These are phyloP conservation scores for Bryconaethiops microstoma DNA, from an alignment of 2,797 vertebrate genomes.

Conservation along the genomic window DNA sequence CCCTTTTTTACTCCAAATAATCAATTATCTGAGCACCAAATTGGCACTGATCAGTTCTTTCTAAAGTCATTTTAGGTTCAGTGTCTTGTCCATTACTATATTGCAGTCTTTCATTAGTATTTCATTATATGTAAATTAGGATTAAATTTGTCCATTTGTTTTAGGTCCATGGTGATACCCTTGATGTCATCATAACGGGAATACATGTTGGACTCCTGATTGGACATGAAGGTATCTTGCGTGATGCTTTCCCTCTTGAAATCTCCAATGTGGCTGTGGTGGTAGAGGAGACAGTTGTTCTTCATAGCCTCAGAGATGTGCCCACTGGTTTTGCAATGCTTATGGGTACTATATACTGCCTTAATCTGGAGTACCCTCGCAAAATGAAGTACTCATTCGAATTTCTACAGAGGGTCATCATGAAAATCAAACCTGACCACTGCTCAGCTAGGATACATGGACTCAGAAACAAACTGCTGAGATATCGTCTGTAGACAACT, in stretches of 20 bases:
- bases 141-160: too few species aligned
- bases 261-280: slow-evolving; percentile 23
- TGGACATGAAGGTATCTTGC: not conserved
- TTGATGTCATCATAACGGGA: too few species aligned
- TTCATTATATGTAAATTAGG: too few species aligned
- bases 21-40: too few species aligned
- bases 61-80: too few species aligned
- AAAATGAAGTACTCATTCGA: slow-evolving; percentile 11
- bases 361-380: slow-evolving; percentile 21
- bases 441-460: slow-evolving; percentile 18
- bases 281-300: slow-evolving; percentile 2
- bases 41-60: too few species aligned
- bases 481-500: not conserved
- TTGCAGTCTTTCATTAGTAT: too few species aligned
- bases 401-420: slow-evolving; percentile 14
- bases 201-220: too few species aligned
- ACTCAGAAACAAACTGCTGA: slow-evolving; percentile 20
- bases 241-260: slow-evolving; percentile 19
- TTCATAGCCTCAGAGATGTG: slow-evolving; percentile 2
- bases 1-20: too few species aligned
- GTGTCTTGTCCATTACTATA: too few species aligned
- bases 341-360: slow-evolving; percentile 1
- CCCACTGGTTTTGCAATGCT: too few species aligned
- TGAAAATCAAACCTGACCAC: slow-evolving; percentile 10
- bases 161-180: too few species aligned